Conservation (phyloP, 2,888 invertebrate genomes). For the Cremastinae sp. region DNA sequence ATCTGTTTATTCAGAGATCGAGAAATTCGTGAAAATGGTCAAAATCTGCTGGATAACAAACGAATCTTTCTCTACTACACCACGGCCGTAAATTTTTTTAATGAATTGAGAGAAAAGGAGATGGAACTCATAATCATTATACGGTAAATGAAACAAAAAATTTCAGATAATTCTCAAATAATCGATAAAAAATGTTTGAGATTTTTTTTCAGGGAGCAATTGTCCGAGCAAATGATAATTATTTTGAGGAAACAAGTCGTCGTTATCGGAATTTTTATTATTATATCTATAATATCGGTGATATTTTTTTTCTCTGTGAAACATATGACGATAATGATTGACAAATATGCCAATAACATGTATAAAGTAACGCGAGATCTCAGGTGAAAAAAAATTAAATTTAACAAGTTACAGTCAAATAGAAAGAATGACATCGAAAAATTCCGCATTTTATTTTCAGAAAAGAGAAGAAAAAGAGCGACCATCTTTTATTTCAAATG, state of each 20-base stretch:
- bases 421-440: slow-evolving; percentile 9
- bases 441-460: slow-evolving; percentile 79
- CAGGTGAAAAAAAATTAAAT: slow-evolving; percentile 85
- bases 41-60: slow-evolving; percentile 2
- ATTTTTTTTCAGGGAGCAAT: slow-evolving; percentile 44
- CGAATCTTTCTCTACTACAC: slow-evolving; percentile 87
- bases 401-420: not conserved
- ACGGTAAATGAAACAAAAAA: slow-evolving; percentile 24
- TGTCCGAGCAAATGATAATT: slow-evolving; percentile 82
- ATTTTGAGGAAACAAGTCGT: slow-evolving; percentile 86
- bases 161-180: not conserved
- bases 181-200: not conserved
- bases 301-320: slow-evolving; percentile 91
- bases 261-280: slow-evolving; percentile 89
- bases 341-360: slow-evolving; percentile 82
- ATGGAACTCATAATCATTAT: slow-evolving; percentile 79
- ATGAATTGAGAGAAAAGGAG: slow-evolving; percentile 84
- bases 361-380: slow-evolving; percentile 81
- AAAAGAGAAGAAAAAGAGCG: slow-evolving; percentile 91
- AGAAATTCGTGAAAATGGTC: slow-evolving; percentile 21
- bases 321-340: slow-evolving; percentile 92
- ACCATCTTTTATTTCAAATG: slow-evolving; percentile 93
- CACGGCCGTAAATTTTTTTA: slow-evolving; percentile 85
- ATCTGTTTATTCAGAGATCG: slow-evolving; percentile 1
- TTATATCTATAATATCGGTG: slow-evolving; percentile 91